These are phyloP conservation scores for Elysia chlorotica DNA, from an alignment of 1,140 invertebrate species.

Conservation along the genomic window DNA sequence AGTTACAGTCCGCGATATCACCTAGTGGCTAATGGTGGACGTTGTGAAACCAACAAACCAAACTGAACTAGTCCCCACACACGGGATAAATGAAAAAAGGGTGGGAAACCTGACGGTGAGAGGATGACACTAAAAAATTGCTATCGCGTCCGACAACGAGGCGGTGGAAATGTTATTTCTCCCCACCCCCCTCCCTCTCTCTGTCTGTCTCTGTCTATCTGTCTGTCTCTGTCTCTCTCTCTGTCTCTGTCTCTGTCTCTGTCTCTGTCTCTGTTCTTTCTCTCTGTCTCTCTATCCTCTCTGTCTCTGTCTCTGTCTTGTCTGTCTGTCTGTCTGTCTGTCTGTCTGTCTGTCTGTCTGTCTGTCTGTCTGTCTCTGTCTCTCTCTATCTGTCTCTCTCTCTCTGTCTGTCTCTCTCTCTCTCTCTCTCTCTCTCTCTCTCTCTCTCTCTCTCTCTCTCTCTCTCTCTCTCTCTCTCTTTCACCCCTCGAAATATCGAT, in stretches of 20 bases:
- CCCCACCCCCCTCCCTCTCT: neutral
- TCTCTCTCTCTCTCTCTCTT: neutral
- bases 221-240: neutral
- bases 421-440: neutral
- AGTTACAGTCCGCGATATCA: no score
- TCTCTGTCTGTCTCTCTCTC: neutral
- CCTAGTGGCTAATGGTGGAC: no score
- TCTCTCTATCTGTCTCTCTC: neutral
- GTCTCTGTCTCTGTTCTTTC: neutral
- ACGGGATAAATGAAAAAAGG: no score
- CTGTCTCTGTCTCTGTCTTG: neutral
- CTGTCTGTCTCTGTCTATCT: neutral
- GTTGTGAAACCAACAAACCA: no score
- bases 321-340: neutral
- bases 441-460: neutral
- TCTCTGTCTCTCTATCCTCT: neutral
- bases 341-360: neutral
- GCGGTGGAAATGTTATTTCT: neutral
- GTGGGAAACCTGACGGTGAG: no score
- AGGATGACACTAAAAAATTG: no score
- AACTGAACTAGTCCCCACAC: no score
- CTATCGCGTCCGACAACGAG: no score
- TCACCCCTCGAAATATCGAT: no score
- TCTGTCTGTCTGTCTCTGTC: neutral
- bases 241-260: neutral